Evolutionary conservation across 2,888 invertebrate species (phyloP).

Genomic region (Onchidella celtica): DNA sequence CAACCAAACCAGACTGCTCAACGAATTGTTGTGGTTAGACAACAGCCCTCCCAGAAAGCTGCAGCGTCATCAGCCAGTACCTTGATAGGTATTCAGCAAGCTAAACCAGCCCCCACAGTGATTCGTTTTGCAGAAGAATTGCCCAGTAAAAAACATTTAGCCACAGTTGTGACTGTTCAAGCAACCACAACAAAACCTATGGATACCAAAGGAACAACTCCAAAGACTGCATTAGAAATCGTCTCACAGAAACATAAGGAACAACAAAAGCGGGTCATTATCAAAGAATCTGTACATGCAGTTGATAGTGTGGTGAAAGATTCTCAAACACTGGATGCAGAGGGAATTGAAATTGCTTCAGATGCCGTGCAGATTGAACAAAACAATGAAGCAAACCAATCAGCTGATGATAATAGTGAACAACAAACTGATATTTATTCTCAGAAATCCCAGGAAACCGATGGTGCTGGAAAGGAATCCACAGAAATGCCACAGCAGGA

Average conservation of each 20-base stretch:
- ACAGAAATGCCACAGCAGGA: not conserved
- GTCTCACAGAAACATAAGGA: constrained; percentile 13
- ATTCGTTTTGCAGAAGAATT: constrained; percentile 22
- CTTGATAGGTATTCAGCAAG: not conserved
- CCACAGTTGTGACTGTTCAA: not conserved
- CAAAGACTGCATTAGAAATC: constrained; percentile 41
- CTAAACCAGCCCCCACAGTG: not conserved
- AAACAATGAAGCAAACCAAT: not conserved
- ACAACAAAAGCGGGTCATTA: not conserved
- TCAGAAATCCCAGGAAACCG: not conserved
- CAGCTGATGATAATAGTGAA: not conserved
- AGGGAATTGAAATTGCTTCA: not conserved
- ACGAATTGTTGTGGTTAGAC: constrained; percentile 18
- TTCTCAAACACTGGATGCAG: not conserved
- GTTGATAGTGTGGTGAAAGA: not conserved
- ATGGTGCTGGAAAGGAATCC: not conserved
- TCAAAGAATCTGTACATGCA: not conserved
- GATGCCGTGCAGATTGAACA: not conserved
- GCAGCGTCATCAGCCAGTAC: not conserved
- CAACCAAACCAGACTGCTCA: not conserved
- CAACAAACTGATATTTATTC: not conserved
- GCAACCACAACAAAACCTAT: not conserved
- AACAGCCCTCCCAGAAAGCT: not conserved
- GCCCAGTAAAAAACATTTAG: not conserved
- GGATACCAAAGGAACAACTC: not conserved